Evolutionary conservation across 2,888 invertebrate species (phyloP), one percentile per base, ranked within the genome.

Genomic region (Aspidiotus destructor): DNA sequence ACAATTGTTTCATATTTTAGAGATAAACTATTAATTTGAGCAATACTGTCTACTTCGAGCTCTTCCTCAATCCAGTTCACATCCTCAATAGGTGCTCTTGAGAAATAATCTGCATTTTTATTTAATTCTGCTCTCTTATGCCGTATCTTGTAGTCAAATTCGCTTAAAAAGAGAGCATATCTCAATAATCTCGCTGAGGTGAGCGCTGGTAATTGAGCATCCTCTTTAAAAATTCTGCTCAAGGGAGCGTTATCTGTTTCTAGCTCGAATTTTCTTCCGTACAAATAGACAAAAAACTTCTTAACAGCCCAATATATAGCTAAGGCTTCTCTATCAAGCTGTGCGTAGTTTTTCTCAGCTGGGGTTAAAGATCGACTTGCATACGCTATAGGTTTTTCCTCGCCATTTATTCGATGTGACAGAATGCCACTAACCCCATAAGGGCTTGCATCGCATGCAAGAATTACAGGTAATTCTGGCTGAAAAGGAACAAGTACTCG

Each of bases 401-500:
- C n/a, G 9, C 40, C 40, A 60, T 60, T 40, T 17, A 60, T 60
- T 60, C 10, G 16, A 28, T 60, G 40, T 9, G 16, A 17, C 9
- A 60, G 53, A 28, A 72, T 67, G 8, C 69, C 70, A 10, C 62
- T 67, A 10, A 72, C 57, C 1, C 72, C 71, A 28, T 1, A 8
- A 17, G 71, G 71, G 41, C 71, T 72, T n/a, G 71, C 72, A 55
- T 73, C 72, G 17, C 63, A 55, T 8, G 68, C 41, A 13, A 69
- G 16, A 11, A 64, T 54, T n/a, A 73, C 41, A 57, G 72, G 72
- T 55, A 72, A 54, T 10, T 70, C 54, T 41, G 73, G 73, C 64
- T 74, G 64, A 62, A 69, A 73, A 13, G 70, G 72, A 2, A 72
- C 68, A 0, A 74, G 60, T 9, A 74, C 70, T 48, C 52, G 55